Base-by-base conservation (phyloP, 2,113 vertebrate genomes). In the Notiomystis cincta region DNA sequence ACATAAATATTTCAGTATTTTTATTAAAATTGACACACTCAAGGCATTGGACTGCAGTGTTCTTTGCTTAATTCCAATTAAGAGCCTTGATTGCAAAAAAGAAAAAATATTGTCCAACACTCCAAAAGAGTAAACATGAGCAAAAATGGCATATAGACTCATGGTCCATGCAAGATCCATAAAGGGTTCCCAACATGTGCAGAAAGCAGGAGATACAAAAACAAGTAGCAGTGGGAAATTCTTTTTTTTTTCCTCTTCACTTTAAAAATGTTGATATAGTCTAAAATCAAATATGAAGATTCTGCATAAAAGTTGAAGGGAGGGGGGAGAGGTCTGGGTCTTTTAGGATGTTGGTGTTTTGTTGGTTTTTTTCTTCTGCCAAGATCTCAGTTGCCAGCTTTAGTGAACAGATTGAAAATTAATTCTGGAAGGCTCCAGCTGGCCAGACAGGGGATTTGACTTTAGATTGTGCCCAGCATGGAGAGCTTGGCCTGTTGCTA, bases 321-420 rank as follows among this genome's bases (percentile, higher is more conserved):
- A 3, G 7, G 21, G 11, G 1, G 1, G 2, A 3, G 11, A 15
- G n/a, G n/a, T n/a, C 23, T 64, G 30, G 27, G 13, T 42, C 21
- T 78, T 33, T 45, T 22, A 16, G 7, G 13, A 3, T 45, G 9
- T n/a, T 53, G 37, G 15, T n/a, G 13, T 54, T 70, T 54, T 47
- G 6, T 54, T 40, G 3, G 0, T 15, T 78, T 23, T 60, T 54
- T 58, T 33, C 27, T 54, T 21, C 11, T 31, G n/a, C 42, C 51
- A 61, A 18, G 27, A 66, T 84, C 17, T 83, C 53, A 13, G 14
- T n/a, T 66, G 33, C 25, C 62, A 84, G 4, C 13, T 47, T 11
- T 56, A 61, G 15, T 24, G 37, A 44, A 37, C 18, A 51, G 22
- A 33, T 22, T 33, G 33, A 71, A 54, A 71, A 66, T 22, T 24